Conservation (phyloP, 2,113 vertebrate species). For the Neomonachus schauinslandi region DNA sequence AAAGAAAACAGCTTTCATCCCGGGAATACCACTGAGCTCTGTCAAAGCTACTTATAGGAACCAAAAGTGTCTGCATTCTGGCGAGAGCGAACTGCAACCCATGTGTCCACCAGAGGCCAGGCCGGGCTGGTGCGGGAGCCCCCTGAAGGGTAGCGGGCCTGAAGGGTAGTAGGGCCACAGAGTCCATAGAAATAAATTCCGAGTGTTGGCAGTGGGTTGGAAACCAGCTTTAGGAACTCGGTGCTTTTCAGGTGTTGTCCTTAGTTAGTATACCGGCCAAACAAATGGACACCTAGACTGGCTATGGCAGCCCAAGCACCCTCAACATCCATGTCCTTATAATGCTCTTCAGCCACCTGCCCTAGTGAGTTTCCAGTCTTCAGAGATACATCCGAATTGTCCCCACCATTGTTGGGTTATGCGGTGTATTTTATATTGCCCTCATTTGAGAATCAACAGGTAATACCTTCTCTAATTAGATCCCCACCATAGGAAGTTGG, state of each 20-base stretch:
- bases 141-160: background rate
- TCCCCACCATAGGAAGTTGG: background rate
- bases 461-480: background rate
- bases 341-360: background rate
- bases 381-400: background rate
- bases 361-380: background rate
- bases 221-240: background rate
- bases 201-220: background rate
- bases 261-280: background rate
- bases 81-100: background rate
- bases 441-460: background rate
- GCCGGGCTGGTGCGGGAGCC: background rate
- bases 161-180: background rate
- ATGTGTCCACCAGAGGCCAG: background rate
- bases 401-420: no score
- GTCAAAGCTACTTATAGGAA: slow-evolving; percentile 69
- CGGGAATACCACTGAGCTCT: slow-evolving; percentile 54
- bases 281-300: background rate
- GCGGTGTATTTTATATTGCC: background rate
- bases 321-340: background rate
- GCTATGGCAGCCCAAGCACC: background rate
- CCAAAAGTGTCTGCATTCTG: background rate
- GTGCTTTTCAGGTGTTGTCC: background rate
- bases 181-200: background rate
- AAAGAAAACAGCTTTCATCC: slow-evolving; percentile 76